Base-by-base conservation (phyloP, 2,888 invertebrate genomes). In the Catocala fraxini region DNA sequence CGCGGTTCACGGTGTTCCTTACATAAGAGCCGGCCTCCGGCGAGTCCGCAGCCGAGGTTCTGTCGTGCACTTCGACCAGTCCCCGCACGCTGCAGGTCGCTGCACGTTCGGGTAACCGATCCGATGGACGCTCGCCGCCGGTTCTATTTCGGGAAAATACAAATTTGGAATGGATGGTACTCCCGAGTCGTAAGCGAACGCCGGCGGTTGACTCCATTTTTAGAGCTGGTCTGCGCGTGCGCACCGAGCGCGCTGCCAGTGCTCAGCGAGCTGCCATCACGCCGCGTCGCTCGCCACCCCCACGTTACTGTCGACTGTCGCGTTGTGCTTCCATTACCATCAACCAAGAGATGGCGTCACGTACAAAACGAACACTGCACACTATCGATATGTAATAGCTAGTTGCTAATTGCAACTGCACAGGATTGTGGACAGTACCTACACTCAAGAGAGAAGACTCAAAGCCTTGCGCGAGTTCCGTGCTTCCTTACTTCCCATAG, bases 401-500 rank as follows among this genome's bases (percentile, higher is more conserved):
- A 78, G 75, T 75, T 73, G 64, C 54, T 69, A 65, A 63, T 63
- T 75, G 74, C 64, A 72, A 60, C 68, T 68, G 56, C 63, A 72
- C 75, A 75, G 71, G 71, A 70, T 65, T n/a, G n/a, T n/a, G n/a
- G 77, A 73, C 70, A 80, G 64, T 62, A 60, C 59, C 57, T 65
- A 71, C 63, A 70, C 63, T 71, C 83, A 89, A 89, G 85, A 89
- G 51, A 68, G 87, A 89, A 91, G 87, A 87, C 63, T 63, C 43
- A 81, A 83, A 89, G 94, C 95, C 94, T 95, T 90, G 95, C 95
- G 95, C 95, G 95, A 96, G 97, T 97, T 97, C 97, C 97, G 97
- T 98, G 97, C 98, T 98, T 98, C 97, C 97, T 97, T 97, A 97
- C 97, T 97, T 97, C 97, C 97, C 97, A 97, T 97, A 98, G 97